Evolutionary conservation across 2,797 vertebrate species (phyloP).

Genomic region (Aldrovandia affinis): DNA sequence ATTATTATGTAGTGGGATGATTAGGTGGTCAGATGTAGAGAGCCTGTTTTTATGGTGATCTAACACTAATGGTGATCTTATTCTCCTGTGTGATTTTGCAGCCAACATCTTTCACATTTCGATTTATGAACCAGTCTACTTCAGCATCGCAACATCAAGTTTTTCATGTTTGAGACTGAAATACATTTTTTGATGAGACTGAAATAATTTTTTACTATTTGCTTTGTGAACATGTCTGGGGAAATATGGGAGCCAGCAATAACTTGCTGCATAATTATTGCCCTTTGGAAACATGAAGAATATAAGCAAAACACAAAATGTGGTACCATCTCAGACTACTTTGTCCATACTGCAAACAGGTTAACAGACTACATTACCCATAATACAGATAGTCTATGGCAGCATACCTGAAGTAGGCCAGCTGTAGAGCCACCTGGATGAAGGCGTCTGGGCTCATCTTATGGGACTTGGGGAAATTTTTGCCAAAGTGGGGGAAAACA

Average conservation of each 20-base stretch:
- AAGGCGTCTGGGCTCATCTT: conserved; percentile 94
- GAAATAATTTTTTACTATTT: no score
- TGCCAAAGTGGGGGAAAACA: conserved; percentile 88
- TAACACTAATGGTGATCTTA: no score
- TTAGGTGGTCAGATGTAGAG: no score
- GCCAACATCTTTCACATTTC: no score
- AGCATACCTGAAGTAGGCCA: conserved; percentile 88
- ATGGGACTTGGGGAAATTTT: conserved; percentile 84
- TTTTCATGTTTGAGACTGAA: no score
- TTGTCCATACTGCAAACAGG: neutral
- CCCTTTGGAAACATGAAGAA: neutral
- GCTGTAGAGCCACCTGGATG: conserved; percentile 88
- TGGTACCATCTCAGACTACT: neutral
- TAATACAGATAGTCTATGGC: neutral
- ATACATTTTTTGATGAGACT: no score
- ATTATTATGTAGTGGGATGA: no score
- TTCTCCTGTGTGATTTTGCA: no score
- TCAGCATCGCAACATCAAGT: neutral
- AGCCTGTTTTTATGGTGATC: no score
- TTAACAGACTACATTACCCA: neutral
- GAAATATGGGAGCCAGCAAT: no score
- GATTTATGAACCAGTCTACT: neutral
- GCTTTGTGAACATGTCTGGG: no score
- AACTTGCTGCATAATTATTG: no score
- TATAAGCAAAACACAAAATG: neutral